A percentile compares a stretch with the other conserved stretches of the same genome.
phyloP scores from a whole-genome alignment of 2,888 invertebrate genomes.

The Escarpia spicata region DNA sequence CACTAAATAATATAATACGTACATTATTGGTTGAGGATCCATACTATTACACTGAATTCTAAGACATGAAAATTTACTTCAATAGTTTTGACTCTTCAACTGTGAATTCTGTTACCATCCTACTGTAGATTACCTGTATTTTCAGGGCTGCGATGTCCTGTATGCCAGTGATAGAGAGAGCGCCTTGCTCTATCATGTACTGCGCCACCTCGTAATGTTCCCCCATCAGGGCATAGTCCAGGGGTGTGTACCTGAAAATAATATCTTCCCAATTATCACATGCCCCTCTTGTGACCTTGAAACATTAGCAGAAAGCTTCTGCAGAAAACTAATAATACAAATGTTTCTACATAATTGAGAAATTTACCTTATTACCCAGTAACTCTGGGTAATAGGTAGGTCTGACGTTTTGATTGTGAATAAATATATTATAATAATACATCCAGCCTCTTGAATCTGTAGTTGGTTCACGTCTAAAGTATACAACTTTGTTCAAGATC shows the following conservation, averaged over 20 bases:
- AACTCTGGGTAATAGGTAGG: too few species aligned
- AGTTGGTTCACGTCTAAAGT: too few species aligned
- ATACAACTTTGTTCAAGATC: too few species aligned
- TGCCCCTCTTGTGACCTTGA: not conserved
- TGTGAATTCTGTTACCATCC: too few species aligned
- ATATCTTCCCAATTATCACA: not conserved
- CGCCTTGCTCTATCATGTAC: conserved; percentile 64
- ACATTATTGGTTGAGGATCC: too few species aligned
- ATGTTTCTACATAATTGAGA: not conserved
- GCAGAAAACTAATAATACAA: not conserved
- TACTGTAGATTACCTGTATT: conserved; percentile 55
- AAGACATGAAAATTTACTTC: too few species aligned
- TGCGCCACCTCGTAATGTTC: conserved; percentile 64
- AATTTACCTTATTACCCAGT: not conserved
- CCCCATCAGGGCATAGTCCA: conserved; percentile 65
- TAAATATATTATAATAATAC: too few species aligned
- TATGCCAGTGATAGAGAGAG: conserved; percentile 63
- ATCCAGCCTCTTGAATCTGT: too few species aligned
- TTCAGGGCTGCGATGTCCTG: conserved; percentile 65
- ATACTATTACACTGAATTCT: too few species aligned
- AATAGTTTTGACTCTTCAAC: too few species aligned
- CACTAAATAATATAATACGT: too few species aligned
- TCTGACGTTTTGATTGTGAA: too few species aligned
- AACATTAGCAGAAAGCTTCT: not conserved
- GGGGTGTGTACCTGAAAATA: conserved; percentile 58